Conservation (phyloP, 2,888 invertebrate species). For the Tachystola acroxantha region DNA sequence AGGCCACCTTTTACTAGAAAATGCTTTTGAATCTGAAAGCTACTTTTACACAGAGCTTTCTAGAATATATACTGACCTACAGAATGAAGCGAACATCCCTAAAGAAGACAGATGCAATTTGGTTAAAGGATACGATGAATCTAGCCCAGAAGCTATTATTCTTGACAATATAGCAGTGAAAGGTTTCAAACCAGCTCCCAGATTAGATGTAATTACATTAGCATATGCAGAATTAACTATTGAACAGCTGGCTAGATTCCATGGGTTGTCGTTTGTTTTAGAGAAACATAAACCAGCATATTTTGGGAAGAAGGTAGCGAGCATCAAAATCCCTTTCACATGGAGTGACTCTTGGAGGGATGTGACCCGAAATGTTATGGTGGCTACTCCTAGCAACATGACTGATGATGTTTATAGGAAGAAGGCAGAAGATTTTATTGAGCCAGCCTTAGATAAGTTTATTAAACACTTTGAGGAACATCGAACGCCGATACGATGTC, state of each 20-base stretch:
- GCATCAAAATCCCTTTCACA: conserved; percentile 8
- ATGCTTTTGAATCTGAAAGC: conserved; percentile 36
- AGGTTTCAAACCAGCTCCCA: conserved; percentile 30
- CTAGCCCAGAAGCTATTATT: conserved; percentile 32
- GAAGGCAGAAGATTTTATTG: too few relatives aligned
- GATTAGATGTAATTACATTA: conserved; percentile 24
- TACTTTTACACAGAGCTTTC: conserved; percentile 38
- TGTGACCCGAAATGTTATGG: too few relatives aligned
- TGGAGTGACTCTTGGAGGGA: too few relatives aligned
- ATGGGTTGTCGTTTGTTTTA: conserved; percentile 30
- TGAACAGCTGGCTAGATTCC: conserved; percentile 35
- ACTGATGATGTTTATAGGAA: too few relatives aligned
- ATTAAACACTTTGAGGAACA: too few relatives aligned
- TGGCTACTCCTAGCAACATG: too few relatives aligned
- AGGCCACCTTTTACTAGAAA: conserved; percentile 27
- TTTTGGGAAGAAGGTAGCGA: conserved; percentile 19
- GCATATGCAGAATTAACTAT: conserved; percentile 27
- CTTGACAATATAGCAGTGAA: conserved; percentile 38
- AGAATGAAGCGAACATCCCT: conserved; percentile 34
- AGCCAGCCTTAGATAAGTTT: too few relatives aligned
- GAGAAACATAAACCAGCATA: conserved; percentile 25
- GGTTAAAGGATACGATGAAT: conserved; percentile 28
- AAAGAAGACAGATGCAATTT: conserved; percentile 30
- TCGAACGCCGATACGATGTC: conserved; percentile 9
- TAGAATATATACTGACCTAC: conserved; percentile 30